Base-by-base conservation (phyloP, 2,888 invertebrate genomes). In the Ryuthela nishihirai region DNA sequence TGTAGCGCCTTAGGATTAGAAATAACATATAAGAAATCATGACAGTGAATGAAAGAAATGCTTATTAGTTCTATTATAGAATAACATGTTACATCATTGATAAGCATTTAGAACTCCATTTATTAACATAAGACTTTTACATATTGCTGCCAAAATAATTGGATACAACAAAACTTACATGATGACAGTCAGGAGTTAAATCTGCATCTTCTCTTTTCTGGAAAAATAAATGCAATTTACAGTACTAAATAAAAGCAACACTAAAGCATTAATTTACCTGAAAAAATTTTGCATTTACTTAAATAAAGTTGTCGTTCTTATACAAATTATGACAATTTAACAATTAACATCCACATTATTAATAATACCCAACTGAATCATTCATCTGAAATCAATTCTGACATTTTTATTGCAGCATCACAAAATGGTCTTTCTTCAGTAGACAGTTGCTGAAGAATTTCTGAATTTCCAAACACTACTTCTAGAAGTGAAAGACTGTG, bases 121-220 rank as follows among this genome's bases (percentile, higher is more conserved):
- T 29, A 10, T 29, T 2, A 10, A 29, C 9, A 29, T 29, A 10
- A 12, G 9, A 10, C n/a, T 1, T n/a, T 29, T 29, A 12, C 9
- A 2, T 9, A 29, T 1, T n/a, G n/a, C 9, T 10, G 2, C n/a
- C 10, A 29, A 29, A 10, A 10, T 29, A 29, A 10, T 10, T 10
- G 40, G 3, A 20, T 18, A 38, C 20, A 21, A 41, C 12, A 41
- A 10, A 42, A 54, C 59, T 53, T 59, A 59, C 59, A 69, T 74
- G 69, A 54, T 73, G 72, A 64, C 74, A 74, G 9, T 61, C 64
- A 12, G 64, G 38, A 12, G 70, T 67, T 20, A 74, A 62, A 47
- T 68, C 69, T 21, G 49, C 54, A 43, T 66, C 67, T 34, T 67
- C 66, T 39, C 54, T 39, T 29, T 46, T 58, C 65, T 67, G 45